Conservation (phyloP, 2,113 vertebrate species). For the Dryoscopus gambensis region DNA sequence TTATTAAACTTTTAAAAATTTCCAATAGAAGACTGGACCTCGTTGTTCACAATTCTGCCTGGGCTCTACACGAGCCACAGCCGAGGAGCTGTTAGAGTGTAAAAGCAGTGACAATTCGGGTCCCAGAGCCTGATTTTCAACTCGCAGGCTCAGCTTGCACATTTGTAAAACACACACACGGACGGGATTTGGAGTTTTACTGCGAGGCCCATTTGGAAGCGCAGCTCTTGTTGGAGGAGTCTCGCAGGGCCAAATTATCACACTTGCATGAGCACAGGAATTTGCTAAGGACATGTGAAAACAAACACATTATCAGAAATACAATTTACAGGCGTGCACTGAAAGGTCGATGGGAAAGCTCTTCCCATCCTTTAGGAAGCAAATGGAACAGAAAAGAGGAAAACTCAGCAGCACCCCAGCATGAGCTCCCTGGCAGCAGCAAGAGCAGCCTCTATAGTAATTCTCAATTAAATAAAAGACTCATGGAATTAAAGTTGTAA, state of each 20-base stretch:
- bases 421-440: background rate
- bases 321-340: background rate
- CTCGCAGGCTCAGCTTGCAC: background rate
- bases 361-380: background rate
- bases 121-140: background rate
- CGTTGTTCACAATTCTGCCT: too few species aligned
- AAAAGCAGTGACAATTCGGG: background rate
- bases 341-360: background rate
- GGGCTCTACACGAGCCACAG: background rate
- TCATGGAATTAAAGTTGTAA: background rate
- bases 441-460: background rate
- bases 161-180: background rate
- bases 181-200: background rate
- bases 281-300: background rate
- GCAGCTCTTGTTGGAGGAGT: background rate
- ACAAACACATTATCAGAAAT: background rate
- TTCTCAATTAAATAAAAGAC: background rate
- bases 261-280: background rate
- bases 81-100: background rate
- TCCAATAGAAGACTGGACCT: too few species aligned
- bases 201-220: background rate
- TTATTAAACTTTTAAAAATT: too few species aligned
- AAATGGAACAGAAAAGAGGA: background rate
- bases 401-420: background rate
- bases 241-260: background rate